Evolutionary conservation across 2,888 invertebrate species (phyloP).

Genomic region (Agrochola litura): DNA sequence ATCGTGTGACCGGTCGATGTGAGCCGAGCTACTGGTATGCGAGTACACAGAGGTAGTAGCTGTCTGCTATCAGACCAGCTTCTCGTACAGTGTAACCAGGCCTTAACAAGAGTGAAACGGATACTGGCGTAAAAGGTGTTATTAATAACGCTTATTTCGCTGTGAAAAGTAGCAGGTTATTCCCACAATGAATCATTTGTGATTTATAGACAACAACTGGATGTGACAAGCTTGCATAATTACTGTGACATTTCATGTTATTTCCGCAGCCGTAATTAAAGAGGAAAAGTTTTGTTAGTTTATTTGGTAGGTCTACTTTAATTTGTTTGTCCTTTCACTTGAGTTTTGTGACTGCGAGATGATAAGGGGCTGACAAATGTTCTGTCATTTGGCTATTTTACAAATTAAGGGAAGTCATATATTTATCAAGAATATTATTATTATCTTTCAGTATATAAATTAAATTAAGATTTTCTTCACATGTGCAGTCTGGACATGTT

Average conservation of each 20-base stretch:
- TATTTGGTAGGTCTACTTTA: constrained; percentile 15
- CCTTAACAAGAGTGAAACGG: constrained; percentile 56
- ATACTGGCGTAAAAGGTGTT: constrained; percentile 57
- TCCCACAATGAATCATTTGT: constrained; percentile 69
- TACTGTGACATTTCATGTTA: constrained; percentile 51
- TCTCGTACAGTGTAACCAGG: not conserved
- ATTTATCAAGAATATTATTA: too few species aligned
- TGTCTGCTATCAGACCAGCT: not conserved
- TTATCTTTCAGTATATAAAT: not conserved
- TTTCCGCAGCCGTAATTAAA: constrained; percentile 36
- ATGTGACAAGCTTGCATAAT: constrained; percentile 64
- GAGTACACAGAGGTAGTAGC: not conserved
- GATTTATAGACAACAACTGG: constrained; percentile 64
- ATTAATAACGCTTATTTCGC: constrained; percentile 58
- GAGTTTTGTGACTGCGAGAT: not conserved
- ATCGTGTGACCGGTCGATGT: not conserved
- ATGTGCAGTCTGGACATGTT: not conserved
- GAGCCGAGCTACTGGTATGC: not conserved
- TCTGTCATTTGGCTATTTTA: not conserved
- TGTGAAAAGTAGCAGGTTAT: constrained; percentile 49
- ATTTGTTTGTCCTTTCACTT: constrained; percentile 24
- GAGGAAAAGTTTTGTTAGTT: constrained; percentile 43
- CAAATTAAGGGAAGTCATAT: not conserved
- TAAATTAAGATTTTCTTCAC: not conserved
- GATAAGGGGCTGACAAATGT: not conserved